These are phyloP conservation scores for Anguilla pacifica DNA, from an alignment of 2,797 vertebrate species.

Conservation along the genomic window DNA sequence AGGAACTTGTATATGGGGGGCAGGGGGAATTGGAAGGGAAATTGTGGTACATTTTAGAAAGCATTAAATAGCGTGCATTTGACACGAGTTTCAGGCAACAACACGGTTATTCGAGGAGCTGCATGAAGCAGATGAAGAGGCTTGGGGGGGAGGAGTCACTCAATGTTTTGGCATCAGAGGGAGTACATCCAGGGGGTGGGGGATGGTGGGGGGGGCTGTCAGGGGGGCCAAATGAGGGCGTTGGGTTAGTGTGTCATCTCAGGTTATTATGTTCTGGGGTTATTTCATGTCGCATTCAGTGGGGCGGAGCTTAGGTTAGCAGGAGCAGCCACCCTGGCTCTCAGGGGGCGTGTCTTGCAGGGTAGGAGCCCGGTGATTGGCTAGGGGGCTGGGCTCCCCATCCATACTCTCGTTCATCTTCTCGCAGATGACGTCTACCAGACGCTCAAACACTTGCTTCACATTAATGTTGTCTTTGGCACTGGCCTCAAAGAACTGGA, in stretches of 20 bases:
- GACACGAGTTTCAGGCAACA: neutral
- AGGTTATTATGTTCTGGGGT: constrained; percentile 21
- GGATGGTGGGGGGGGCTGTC: neutral
- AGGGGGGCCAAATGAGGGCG: neutral
- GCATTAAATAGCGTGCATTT: neutral
- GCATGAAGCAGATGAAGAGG: neutral
- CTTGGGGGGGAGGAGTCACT: neutral
- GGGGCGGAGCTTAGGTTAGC: constrained; percentile 60
- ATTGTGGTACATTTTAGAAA: neutral
- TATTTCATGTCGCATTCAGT: constrained; percentile 7
- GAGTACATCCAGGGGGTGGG: neutral
- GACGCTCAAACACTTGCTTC: constrained; percentile 87
- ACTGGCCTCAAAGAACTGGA: constrained; percentile 90
- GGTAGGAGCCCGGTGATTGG: constrained; percentile 69
- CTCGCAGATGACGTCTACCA: constrained; percentile 89
- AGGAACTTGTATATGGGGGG: neutral
- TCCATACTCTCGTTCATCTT: constrained; percentile 90
- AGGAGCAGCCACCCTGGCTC: constrained; percentile 73
- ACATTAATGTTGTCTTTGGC: constrained; percentile 90
- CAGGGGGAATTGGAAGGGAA: neutral
- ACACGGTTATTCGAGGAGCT: neutral
- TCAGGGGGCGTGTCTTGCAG: constrained; percentile 67
- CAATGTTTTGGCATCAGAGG: neutral
- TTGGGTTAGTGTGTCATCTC: constrained; percentile 40
- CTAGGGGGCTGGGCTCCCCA: constrained; percentile 57